These are phyloP conservation scores for Paramormyrops kingsleyae DNA, from an alignment of 2,113 vertebrate genomes.

Conservation along the genomic window DNA sequence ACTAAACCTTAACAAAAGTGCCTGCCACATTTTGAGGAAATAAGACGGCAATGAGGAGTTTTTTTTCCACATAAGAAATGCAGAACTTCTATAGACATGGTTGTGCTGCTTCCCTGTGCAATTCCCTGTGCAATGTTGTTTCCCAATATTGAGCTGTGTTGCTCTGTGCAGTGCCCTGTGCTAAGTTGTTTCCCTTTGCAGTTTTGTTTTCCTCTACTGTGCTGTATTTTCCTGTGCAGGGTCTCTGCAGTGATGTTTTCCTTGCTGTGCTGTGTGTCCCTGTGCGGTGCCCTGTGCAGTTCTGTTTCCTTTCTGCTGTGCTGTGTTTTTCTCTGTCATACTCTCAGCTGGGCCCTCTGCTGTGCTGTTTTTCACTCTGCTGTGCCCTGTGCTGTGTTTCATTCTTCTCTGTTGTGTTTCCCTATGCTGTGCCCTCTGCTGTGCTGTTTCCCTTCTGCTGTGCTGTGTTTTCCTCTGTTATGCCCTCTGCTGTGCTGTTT, in stretches of 20 bases:
- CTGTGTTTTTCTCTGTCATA: neutral
- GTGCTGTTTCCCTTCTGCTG: neutral
- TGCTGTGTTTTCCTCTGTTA: neutral
- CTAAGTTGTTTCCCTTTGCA: neutral
- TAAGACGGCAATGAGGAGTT: neutral
- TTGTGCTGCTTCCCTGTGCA: neutral
- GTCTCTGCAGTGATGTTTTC: neutral
- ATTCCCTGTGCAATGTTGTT: neutral
- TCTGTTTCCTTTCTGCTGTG: neutral
- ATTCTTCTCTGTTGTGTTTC: neutral
- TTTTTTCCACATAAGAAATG: neutral
- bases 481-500: neutral
- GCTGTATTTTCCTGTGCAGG: neutral
- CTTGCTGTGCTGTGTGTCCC: neutral
- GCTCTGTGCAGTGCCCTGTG: neutral
- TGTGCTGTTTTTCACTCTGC: neutral
- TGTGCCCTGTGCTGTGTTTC: neutral
- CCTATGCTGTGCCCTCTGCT: neutral
- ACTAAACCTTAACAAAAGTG: neutral
- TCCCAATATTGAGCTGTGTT: neutral
- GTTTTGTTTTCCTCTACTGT: neutral
- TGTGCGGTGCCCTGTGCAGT: neutral
- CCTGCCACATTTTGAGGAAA: neutral
- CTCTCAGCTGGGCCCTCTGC: neutral
- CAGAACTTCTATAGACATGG: neutral